These are phyloP conservation scores for Eulimnadia texana DNA, from an alignment of 1,140 invertebrate species.

Conservation along the genomic window DNA sequence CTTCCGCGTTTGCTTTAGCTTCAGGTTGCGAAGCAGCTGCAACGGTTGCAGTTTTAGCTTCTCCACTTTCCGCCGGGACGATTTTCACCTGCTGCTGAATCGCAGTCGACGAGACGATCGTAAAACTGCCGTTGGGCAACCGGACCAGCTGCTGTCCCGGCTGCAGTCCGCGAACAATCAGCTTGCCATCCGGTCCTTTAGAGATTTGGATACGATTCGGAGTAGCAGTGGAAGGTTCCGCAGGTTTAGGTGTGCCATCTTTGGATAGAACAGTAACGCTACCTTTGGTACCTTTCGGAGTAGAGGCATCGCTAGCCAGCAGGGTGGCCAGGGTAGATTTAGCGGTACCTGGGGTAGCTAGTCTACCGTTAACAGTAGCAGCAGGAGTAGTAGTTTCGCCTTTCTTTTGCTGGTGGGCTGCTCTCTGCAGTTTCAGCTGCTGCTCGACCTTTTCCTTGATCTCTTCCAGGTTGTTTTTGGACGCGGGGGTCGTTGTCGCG, in stretches of 20 bases:
- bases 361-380: slow-evolving; percentile 10
- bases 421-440: slow-evolving; percentile 66
- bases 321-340: slow-evolving; percentile 44
- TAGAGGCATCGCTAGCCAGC: not conserved
- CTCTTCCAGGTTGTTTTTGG: slow-evolving; percentile 53
- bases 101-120: slow-evolving; percentile 52
- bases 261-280: slow-evolving; percentile 56
- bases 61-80: slow-evolving; percentile 1
- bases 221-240: slow-evolving; percentile 25
- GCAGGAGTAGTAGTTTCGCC: slow-evolving; percentile 25
- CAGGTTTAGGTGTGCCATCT: slow-evolving; percentile 47
- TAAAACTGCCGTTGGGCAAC: slow-evolving; percentile 82
- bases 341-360: slow-evolving; percentile 38
- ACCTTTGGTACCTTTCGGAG: slow-evolving; percentile 34
- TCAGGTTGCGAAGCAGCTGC: slow-evolving; percentile 2
- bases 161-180: slow-evolving; percentile 77
- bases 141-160: slow-evolving; percentile 87
- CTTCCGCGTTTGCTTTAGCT: slow-evolving; percentile 47
- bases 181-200: slow-evolving; percentile 71
- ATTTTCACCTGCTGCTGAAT: slow-evolving; percentile 22
- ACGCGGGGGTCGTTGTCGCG: slow-evolving; percentile 2
- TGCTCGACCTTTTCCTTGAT: slow-evolving; percentile 84
- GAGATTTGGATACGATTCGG: slow-evolving; percentile 63
- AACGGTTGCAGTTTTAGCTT: not conserved
- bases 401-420: slow-evolving; percentile 72